Base-by-base conservation (phyloP, 2,797 vertebrate genomes). In the Onychomys leucogaster region DNA sequence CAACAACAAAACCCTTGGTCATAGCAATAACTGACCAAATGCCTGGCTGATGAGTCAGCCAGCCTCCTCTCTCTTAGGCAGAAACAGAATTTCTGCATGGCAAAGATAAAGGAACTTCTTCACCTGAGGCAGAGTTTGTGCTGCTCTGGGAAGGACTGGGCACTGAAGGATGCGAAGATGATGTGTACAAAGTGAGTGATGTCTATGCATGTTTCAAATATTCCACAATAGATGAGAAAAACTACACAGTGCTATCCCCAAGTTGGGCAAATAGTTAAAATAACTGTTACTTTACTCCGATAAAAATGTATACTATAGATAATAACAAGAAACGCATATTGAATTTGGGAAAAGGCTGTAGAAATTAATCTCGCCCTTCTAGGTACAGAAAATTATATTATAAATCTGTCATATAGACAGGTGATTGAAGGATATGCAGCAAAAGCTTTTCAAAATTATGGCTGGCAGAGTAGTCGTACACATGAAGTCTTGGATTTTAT, bases 241-340 rank as follows among this genome's bases (percentile, higher is more conserved):
- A 34, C 34, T 23, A 23, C 7, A 69, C 9, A 23, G 8, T 25
- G 11, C 7, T 81, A 85, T 86, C 19, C 43, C 7, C 61, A 86
- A 77, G 71, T 43, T 14, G 12, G n/a, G 46, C 25, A 41, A 71
- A 25, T 23, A 61, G 43, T 59, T 43, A 52, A 81, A 61, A 69
- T n/a, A 65, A 71, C 88, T 63, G 25, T 63, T 29, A 23, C 19
- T 10, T 46, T 76, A 49, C 21, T 65, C 46, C 49, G 59, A 41
- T 84, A n/a, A 90, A 87, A 90, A 59, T 29, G 27, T 52, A 52
- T 52, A 84, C 80, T 94, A 93, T 43, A 67, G 65, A 55, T 49
- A 63, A 57, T 57, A 90, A 75, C 55, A 80, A 43, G 59, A 69
- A 95, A 85, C 34, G 71, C 57, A 96, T 17, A 89, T 87, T 91